phyloP scores from a whole-genome alignment of 2,113 vertebrate genomes.

The Saguinus midas region DNA sequence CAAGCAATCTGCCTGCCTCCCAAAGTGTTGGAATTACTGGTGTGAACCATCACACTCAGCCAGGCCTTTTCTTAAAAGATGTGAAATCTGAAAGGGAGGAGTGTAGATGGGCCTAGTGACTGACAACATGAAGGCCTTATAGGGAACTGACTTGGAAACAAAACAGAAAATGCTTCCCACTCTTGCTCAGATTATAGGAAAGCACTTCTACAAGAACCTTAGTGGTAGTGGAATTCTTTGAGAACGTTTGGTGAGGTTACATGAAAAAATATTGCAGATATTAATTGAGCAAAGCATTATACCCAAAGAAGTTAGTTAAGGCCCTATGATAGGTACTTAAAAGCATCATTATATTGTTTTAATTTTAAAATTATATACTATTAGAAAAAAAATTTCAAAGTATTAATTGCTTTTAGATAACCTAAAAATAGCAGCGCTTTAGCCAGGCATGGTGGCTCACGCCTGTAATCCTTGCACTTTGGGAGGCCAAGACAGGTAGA shows the following conservation, averaged over 20 bases:
- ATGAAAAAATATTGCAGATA: not conserved
- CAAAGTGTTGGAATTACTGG: not conserved
- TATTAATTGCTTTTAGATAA: not conserved
- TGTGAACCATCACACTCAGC: too few relatives aligned
- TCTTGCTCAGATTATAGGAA: not conserved
- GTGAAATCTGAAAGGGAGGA: not conserved
- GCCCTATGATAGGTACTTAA: not conserved
- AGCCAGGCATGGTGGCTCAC: too few relatives aligned
- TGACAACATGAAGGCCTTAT: not conserved
- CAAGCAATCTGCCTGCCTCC: too few relatives aligned
- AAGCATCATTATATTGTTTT: not conserved
- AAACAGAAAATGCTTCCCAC: not conserved
- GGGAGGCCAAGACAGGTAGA: too few relatives aligned
- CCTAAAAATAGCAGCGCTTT: not conserved
- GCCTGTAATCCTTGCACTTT: too few relatives aligned
- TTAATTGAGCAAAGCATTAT: not conserved
- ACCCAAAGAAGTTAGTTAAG: not conserved
- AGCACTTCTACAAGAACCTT: not conserved
- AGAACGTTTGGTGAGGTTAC: not conserved
- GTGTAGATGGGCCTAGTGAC: not conserved
- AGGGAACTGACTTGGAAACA: not conserved
- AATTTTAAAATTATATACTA: not conserved
- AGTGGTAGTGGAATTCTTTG: slow-evolving; percentile 17
- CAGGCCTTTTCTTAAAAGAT: not conserved
- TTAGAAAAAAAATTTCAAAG: not conserved